Evolutionary conservation across 2,888 invertebrate species (phyloP).

Genomic region (Cistogaster globosa): DNA sequence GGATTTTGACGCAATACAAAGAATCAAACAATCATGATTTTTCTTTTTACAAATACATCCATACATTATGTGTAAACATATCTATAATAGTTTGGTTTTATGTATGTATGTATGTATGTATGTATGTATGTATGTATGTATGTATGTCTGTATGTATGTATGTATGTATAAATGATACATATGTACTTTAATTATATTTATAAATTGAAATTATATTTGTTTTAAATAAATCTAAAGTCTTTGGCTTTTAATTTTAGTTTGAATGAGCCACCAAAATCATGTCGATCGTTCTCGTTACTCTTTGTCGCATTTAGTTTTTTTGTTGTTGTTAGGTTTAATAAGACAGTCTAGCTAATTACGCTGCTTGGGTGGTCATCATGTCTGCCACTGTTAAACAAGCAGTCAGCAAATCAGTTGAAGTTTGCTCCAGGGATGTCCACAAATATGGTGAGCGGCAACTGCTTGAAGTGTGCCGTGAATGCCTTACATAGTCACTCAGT

Average conservation of each 20-base stretch:
- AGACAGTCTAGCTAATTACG: constrained; percentile 70
- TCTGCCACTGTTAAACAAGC: constrained; percentile 63
- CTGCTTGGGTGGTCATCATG: constrained; percentile 69
- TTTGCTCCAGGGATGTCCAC: constrained; percentile 70
- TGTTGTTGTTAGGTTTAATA: constrained; percentile 23
- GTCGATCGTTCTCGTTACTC: constrained; percentile 32
- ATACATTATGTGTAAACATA: not conserved
- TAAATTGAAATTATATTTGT: not conserved
- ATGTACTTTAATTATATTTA: not conserved
- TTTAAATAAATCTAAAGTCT: constrained; percentile 5
- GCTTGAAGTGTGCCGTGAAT: constrained; percentile 72
- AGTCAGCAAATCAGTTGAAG: constrained; percentile 67
- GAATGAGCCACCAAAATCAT: constrained; percentile 5
- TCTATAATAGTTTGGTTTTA: not conserved
- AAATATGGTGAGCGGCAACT: constrained; percentile 71
- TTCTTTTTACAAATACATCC: too few relatives aligned
- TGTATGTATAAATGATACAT: not conserved
- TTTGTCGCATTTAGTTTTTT: not conserved
- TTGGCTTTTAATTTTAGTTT: constrained; percentile 2
- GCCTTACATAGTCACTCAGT: constrained; percentile 45
- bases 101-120: not conserved
- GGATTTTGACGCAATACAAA: constrained; percentile 75
- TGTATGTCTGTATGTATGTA: not conserved
- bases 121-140: not conserved
- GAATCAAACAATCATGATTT: constrained; percentile 21